Conservation (phyloP, 2,888 invertebrate species). For the Xestia xanthographa region DNA sequence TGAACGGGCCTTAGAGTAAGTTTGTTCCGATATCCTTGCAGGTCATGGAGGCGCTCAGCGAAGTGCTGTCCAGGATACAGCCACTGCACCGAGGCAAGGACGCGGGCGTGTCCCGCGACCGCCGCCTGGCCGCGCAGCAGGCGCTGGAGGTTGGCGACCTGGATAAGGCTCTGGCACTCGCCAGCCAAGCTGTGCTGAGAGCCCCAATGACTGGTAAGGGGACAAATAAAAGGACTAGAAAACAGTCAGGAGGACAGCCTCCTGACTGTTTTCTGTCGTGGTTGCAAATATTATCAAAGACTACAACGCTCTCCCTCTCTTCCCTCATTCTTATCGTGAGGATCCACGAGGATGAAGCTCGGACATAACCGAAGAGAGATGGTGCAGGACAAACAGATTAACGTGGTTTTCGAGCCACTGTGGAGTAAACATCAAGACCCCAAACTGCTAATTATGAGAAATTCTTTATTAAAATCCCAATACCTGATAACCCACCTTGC, state of each 20-base stretch:
- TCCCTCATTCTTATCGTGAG: background rate
- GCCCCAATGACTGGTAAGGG: conserved; percentile 92
- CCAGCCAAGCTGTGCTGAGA: conserved; percentile 93
- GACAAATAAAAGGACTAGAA: background rate
- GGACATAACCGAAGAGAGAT: background rate
- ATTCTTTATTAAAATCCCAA: background rate
- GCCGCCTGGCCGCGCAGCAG: conserved; percentile 91
- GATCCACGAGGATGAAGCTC: background rate
- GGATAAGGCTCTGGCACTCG: conserved; percentile 90
- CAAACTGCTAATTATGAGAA: background rate
- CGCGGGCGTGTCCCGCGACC: conserved; percentile 90
- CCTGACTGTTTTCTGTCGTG: background rate
- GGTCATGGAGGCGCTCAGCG: conserved; percentile 86
- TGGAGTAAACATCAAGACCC: background rate
- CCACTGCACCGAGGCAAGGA: conserved; percentile 93
- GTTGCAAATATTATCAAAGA: background rate
- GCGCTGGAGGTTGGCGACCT: conserved; percentile 89
- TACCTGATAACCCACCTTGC: background rate
- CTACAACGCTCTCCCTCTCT: background rate
- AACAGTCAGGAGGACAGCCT: no score
- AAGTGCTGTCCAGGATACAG: conserved; percentile 92
- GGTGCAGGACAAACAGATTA: background rate
- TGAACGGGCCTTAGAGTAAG: background rate
- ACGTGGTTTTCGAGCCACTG: background rate
- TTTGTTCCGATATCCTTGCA: conserved; percentile 62